Evolutionary conservation across 2,113 vertebrate genomes (phyloP).

Genomic region (Macrotis lagotis): DNA sequence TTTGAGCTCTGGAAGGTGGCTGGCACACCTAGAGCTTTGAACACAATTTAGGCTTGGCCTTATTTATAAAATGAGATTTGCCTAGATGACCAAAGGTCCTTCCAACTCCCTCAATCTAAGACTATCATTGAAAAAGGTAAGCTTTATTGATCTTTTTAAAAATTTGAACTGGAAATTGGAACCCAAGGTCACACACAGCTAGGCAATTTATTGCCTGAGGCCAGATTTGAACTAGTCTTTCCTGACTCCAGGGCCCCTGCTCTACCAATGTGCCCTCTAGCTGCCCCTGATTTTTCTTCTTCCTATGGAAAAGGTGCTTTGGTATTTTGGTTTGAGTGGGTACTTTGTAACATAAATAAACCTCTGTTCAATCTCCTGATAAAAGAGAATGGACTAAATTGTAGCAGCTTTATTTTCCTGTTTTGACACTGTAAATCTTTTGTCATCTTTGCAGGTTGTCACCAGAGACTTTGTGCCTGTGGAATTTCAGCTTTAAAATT

Average conservation of each 20-base stretch:
- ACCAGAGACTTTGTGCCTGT: neutral
- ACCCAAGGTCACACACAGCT: no score
- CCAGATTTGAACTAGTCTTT: no score
- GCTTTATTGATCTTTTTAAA: neutral
- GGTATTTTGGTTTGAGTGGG: neutral
- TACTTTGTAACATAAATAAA: neutral
- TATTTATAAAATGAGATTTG: neutral
- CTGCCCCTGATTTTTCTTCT: no score
- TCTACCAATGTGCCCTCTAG: no score
- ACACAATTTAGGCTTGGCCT: no score
- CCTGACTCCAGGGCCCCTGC: no score
- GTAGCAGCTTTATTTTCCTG: neutral
- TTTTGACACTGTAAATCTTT: neutral
- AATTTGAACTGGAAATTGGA: neutral
- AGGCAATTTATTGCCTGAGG: no score
- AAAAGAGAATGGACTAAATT: no score
- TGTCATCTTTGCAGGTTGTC: neutral
- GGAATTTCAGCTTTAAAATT: neutral
- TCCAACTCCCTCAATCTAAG: neutral
- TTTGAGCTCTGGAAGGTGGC: neutral
- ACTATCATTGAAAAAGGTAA: neutral
- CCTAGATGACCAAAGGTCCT: neutral
- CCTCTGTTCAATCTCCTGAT: neutral
- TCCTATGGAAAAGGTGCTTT: neutral
- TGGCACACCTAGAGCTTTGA: neutral